Evolutionary conservation across 2,113 vertebrate species (phyloP).

Genomic region (Terrapene triunguis): DNA sequence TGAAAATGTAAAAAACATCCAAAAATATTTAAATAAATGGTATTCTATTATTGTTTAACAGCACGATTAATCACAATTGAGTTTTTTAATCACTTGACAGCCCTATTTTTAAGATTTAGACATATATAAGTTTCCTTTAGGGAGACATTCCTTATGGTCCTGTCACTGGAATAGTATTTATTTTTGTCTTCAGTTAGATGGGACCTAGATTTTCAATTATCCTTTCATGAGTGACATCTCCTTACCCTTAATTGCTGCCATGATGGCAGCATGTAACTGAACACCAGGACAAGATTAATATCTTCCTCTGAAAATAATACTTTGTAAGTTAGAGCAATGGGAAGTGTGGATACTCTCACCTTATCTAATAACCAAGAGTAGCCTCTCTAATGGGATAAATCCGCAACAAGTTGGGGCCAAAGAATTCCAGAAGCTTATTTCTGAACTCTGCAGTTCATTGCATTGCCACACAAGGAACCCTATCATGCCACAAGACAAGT

Average conservation of each 20-base stretch:
- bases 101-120: accelerated
- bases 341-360: background rate
- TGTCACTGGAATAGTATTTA: background rate
- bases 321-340: background rate
- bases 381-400: background rate
- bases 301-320: background rate
- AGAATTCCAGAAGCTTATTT: background rate
- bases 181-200: background rate
- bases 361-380: background rate
- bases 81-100: no score
- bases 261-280: background rate
- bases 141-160: background rate
- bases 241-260: background rate
- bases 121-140: background rate
- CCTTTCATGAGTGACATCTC: background rate
- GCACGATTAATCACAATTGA: no score
- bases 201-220: background rate
- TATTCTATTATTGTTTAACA: no score
- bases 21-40: no score
- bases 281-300: background rate
- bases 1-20: no score
- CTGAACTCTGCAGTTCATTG: background rate
- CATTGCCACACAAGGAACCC: background rate
- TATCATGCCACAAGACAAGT: background rate
- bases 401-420: background rate